Evolutionary conservation across 2,888 invertebrate species (phyloP).

Genomic region (Drosophila nr. fundita): DNA sequence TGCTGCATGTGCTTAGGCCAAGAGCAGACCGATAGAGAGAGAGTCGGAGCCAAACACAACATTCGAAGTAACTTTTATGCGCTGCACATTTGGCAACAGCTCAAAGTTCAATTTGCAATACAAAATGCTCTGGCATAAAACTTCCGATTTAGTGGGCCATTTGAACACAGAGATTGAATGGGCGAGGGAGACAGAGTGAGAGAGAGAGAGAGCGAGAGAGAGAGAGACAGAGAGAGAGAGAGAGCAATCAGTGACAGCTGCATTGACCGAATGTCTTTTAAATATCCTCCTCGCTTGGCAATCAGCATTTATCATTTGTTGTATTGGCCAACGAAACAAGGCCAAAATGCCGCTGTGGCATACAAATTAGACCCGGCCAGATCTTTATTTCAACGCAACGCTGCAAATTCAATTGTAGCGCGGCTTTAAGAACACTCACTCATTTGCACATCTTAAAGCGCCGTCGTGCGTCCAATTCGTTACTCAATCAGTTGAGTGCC

Average conservation of each 20-base stretch:
- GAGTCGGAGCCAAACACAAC: conserved; percentile 32
- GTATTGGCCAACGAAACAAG: conserved; percentile 34
- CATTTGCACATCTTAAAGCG: conserved; percentile 54
- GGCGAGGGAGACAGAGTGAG: neutral
- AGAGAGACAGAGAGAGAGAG: neutral
- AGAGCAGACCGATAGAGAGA: conserved; percentile 6
- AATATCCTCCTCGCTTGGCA: conserved; percentile 50
- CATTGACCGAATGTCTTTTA: conserved; percentile 68
- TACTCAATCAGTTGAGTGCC: conserved; percentile 69
- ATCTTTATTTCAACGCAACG: conserved; percentile 41
- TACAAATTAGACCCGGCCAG: conserved; percentile 43
- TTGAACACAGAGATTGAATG: conserved; percentile 4
- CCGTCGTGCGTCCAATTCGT: conserved; percentile 50
- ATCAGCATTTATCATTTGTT: conserved; percentile 53
- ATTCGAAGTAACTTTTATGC: conserved; percentile 58
- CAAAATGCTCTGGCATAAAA: conserved; percentile 67
- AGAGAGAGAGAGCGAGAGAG: neutral
- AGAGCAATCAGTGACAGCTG: conserved; percentile 75
- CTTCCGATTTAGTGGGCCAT: conserved; percentile 66
- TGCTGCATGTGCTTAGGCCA: conserved; percentile 62
- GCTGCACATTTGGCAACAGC: conserved; percentile 69
- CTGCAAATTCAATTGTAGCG: conserved; percentile 45
- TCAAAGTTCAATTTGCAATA: conserved; percentile 71
- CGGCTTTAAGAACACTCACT: conserved; percentile 30
- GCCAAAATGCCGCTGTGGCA: conserved; percentile 32